Percentiles rank a stretch among this genome's conserved stretches.
phyloP scores from a whole-genome alignment of 1,140 invertebrate species.

The Acromyrmex echinatior region DNA sequence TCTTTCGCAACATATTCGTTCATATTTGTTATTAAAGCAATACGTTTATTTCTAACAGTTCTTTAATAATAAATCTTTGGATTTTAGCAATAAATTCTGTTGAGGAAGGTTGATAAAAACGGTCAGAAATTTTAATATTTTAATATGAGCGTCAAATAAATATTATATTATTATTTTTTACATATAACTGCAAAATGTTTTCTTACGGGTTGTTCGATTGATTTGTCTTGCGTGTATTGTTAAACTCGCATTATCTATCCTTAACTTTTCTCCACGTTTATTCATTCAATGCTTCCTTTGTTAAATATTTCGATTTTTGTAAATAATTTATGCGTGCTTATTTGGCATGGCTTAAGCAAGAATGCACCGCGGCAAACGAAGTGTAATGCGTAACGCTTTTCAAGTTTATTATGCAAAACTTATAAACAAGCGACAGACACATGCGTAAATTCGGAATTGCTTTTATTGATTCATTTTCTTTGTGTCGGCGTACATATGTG shows the following conservation, averaged over 20 bases:
- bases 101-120: constrained; percentile 32
- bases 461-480: constrained; percentile 24
- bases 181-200: constrained; percentile 25
- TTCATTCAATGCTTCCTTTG: background rate
- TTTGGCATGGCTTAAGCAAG: constrained; percentile 60
- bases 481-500: background rate
- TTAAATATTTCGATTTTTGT: background rate
- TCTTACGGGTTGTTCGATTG: background rate
- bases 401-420: constrained; percentile 36
- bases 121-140: background rate
- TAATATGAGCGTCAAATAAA: constrained; percentile 1
- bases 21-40: background rate
- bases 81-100: background rate
- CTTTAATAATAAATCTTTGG: background rate
- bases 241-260: constrained; percentile 25
- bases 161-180: constrained; percentile 27
- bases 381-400: constrained; percentile 56
- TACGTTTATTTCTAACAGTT: background rate
- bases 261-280: background rate
- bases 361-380: constrained; percentile 8
- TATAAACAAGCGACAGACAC: constrained; percentile 11
- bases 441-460: constrained; percentile 4
- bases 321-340: background rate
- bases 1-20: constrained; percentile 17
- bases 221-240: constrained; percentile 37